A percentile compares a stretch with the other conserved stretches of the same genome.
Conservation (phyloP, 2,113 vertebrate genomes). For the Atrichornis clamosus region DNA sequence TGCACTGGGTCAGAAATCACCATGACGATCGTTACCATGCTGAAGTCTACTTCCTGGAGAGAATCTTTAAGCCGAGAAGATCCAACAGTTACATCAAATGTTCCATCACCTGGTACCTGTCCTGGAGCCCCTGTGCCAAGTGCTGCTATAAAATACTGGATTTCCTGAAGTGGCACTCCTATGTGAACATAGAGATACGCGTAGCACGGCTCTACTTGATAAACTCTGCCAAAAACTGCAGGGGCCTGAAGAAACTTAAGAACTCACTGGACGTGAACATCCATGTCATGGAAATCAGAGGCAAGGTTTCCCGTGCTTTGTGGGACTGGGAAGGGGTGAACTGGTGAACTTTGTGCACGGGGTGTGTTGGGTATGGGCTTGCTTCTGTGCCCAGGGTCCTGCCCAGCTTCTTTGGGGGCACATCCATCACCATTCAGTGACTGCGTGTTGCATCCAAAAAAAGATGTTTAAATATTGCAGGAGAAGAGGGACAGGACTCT, state of each 20-base stretch:
- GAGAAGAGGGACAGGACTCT: not conserved
- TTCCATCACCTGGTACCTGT: not conserved
- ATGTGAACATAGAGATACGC: accelerated
- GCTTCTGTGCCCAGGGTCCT: not conserved
- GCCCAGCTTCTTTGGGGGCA: not conserved
- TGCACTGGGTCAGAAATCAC: not conserved
- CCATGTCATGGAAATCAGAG: accelerated
- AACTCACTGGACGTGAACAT: accelerated
- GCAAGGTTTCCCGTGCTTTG: not conserved
- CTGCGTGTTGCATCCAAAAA: not conserved
- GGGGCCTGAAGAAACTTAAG: accelerated
- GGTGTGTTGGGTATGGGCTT: not conserved
- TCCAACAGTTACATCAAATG: not conserved
- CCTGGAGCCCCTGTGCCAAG: accelerated
- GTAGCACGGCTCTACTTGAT: not conserved
- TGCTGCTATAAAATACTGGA: not conserved
- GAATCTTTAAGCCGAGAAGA: not conserved
- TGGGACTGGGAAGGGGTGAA: not conserved
- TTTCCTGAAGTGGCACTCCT: not conserved
- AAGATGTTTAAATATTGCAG: not conserved
- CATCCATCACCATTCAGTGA: not conserved
- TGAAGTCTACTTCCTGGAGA: not conserved
- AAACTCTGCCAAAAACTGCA: accelerated
- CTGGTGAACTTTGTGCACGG: not conserved
- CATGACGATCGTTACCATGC: accelerated